Conservation (phyloP, 2,797 vertebrate species). For the Sciaenops ocellatus region DNA sequence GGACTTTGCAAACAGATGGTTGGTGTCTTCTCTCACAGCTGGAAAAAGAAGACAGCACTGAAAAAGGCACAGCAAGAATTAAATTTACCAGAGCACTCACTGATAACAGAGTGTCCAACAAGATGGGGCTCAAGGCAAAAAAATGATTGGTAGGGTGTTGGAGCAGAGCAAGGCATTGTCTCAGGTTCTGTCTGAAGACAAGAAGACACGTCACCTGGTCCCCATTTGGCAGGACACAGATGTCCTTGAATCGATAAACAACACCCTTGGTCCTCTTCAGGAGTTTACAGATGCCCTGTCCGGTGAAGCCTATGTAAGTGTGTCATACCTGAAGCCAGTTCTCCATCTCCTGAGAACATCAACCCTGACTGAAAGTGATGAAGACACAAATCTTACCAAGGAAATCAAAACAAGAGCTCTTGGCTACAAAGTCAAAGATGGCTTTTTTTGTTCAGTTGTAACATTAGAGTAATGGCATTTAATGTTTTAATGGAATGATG, state of each 20-base stretch:
- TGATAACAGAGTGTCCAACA: conserved; percentile 30
- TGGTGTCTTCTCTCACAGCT: conserved; percentile 27
- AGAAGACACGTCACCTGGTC: conserved; percentile 19
- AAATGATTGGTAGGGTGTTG: conserved; percentile 18
- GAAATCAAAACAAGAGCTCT: too few relatives aligned
- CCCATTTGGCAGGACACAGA: conserved; percentile 23
- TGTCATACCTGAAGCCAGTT: too few relatives aligned
- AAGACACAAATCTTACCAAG: too few relatives aligned
- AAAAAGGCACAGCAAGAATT: conserved; percentile 30
- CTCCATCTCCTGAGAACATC: too few relatives aligned
- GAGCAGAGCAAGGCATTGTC: conserved; percentile 37
- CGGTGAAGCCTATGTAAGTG: not conserved
- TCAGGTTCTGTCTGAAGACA: conserved; percentile 38
- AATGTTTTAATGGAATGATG: too few relatives aligned
- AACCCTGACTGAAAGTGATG: too few relatives aligned
- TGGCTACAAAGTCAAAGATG: too few relatives aligned
- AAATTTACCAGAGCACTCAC: conserved; percentile 1
- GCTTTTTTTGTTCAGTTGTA: too few relatives aligned
- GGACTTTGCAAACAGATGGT: conserved; percentile 31
- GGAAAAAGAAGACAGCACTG: conserved; percentile 19
- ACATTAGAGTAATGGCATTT: too few relatives aligned
- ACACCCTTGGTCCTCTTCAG: conserved; percentile 19
- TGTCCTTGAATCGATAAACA: conserved; percentile 23
- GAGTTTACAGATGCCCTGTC: conserved; percentile 40
- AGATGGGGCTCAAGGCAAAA: conserved; percentile 35